Conservation (phyloP, 2,113 vertebrate genomes). For the Rhipidura dahli region DNA sequence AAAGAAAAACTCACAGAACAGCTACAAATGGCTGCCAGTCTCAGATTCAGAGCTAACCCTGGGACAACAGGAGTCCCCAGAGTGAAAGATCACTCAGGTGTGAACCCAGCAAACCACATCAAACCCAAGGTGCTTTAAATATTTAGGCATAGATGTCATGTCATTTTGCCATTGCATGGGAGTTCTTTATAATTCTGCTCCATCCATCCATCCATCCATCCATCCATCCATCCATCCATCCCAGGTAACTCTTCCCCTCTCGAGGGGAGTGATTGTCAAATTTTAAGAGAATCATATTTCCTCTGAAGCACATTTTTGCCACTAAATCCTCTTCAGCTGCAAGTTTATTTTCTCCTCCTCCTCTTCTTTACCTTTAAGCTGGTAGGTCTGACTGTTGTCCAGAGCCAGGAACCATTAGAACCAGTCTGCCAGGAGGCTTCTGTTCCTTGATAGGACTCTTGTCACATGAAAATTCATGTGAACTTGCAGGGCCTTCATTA, state of each 20-base stretch:
- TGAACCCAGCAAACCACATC: neutral
- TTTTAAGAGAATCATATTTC: constrained; percentile 10
- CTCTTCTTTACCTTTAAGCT: neutral
- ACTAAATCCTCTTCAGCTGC: neutral
- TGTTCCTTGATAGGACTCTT: neutral
- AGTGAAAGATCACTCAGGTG: neutral
- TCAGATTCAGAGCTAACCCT: neutral
- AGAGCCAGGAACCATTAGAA: neutral
- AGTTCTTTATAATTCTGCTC: neutral
- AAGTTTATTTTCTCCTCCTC: neutral
- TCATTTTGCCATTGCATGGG: neutral
- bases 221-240: neutral
- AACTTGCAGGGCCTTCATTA: constrained; percentile 32
- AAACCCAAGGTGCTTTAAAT: neutral
- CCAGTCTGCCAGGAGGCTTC: constrained; percentile 15
- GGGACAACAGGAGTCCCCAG: no score
- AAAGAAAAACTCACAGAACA: neutral
- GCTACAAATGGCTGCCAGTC: neutral
- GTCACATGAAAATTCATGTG: constrained; percentile 33
- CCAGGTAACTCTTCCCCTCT: neutral
- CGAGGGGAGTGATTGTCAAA: neutral
- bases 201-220: neutral
- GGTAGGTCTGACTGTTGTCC: neutral
- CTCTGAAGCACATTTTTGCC: neutral
- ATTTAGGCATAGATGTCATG: neutral